Evolutionary conservation across 2,797 vertebrate species (phyloP), one percentile per base, ranked within the genome.

Genomic region (Acanthurus leucopareius): DNA sequence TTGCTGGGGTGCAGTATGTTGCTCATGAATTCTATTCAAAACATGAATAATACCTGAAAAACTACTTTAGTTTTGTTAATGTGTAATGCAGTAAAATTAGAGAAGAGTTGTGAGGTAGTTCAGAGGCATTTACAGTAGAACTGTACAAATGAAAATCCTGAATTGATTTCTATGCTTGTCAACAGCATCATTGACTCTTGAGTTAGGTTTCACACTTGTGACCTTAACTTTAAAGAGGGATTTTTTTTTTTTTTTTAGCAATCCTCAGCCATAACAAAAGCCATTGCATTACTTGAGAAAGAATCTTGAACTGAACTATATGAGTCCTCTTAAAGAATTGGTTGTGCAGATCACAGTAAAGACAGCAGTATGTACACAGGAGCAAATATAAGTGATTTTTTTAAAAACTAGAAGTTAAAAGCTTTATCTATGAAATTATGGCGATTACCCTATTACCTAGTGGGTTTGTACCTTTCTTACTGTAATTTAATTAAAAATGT

Each of bases 241-340:
- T 60, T n/a, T 44, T n/a, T 62, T 72, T 48, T n/a, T 52, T n/a
- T 62, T 72, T 48, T 68, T 38, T 47, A 32, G 4, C 2, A 38
- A 5, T 35, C 3, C 6, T 11, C 10, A 45, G 44, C 51, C 20
- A 28, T 22, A 73, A 60, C 56, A 44, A 13, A 63, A 10, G 6
- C 6, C 3, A 8, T 1, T 13, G n/a, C 5, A 10, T 15, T 67
- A 20, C 15, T 53, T 19, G 4, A 56, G 10, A 32, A 40, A n/a
- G 7, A n/a, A 15, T 56, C n/a, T 9, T 15, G 20, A 11, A 10
- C 42, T n/a, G 22, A 68, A 7, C 2, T 35, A 5, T n/a, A 14
- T 32, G 20, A 16, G 22, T 42, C 6, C 16, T 13, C 11, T 45
- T 62, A 32, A 45, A 47, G 1, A 54, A 1, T 42, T 47, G 14